These are phyloP conservation scores for Erythrocebus patas DNA, from an alignment of 2,113 vertebrate genomes.

Conservation along the genomic window DNA sequence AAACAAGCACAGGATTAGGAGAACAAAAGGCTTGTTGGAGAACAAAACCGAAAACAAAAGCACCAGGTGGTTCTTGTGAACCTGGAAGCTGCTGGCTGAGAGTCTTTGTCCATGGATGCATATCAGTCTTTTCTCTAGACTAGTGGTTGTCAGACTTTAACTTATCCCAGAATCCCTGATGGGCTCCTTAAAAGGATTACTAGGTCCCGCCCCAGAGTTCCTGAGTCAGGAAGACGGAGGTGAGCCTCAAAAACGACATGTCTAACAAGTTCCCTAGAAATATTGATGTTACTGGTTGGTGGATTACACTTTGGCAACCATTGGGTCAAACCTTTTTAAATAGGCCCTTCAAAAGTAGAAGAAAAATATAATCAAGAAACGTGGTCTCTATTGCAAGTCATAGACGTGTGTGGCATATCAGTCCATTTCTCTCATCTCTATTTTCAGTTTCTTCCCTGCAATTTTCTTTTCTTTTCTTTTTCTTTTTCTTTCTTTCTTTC, in stretches of 20 bases:
- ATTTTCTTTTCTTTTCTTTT: too few species aligned
- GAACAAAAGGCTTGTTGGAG: too few species aligned
- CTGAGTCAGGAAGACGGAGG: neutral
- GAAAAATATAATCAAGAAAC: constrained; percentile 37
- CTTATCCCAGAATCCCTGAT: neutral
- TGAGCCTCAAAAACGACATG: neutral
- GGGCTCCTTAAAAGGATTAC: neutral
- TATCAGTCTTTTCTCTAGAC: neutral
- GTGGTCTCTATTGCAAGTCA: constrained; percentile 35
- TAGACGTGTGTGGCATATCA: constrained; percentile 27
- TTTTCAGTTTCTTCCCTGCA: constrained; percentile 38
- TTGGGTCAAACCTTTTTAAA: neutral
- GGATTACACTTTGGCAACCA: neutral
- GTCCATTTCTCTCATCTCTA: constrained; percentile 4
- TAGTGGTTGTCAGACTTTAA: neutral
- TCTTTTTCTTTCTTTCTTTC: too few species aligned
- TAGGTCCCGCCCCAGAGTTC: neutral
- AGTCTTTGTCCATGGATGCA: neutral
- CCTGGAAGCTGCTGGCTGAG: neutral
- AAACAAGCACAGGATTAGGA: neutral
- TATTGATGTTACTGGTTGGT: neutral
- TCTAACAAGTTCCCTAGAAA: neutral
- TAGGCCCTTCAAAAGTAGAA: constrained; percentile 47
- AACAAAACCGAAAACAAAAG: too few species aligned
- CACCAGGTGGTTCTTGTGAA: neutral